Base-by-base conservation (phyloP, 2,113 vertebrate genomes). In the Carassius gibelio region DNA sequence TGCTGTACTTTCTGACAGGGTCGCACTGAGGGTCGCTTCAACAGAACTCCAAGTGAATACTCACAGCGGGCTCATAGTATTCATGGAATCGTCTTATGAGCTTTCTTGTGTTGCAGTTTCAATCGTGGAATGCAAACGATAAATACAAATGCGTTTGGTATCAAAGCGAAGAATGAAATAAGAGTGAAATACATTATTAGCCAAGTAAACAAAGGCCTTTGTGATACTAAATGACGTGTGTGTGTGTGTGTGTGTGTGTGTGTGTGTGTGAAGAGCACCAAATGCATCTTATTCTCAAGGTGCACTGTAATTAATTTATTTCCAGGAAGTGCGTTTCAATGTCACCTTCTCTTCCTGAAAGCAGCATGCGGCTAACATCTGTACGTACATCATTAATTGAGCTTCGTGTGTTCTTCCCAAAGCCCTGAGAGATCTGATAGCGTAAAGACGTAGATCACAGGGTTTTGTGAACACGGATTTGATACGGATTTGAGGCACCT, bases 381-480 rank as follows among this genome's bases (percentile, higher is more conserved):
- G 75, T 38, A 78, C 61, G 30, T 36, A 42, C 55, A 79, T 79
- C 34, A 84, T 87, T 90, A 86, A 89, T 85, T 87, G 87, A 75
- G 59, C 62, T 45, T 30, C 55, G 30, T 50, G 57, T 61, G 19
- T 61, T 61, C 15, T 17, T 17, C 21, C 52, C 38, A 50, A 30
- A 17, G 26, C 82, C 72, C 78, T 48, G 13, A 48, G 34, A 85
- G 87, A 88, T 88, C 86, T 82, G 90, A 91, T 89, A 81, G 55
- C 36, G 66, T n/a, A 34, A 87, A 84, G 84, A 52, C 69, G 85
- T 84, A 82, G 84, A 91, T 88, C 89, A 88, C 48, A 66, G 86
- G 36, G 48, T 87, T 88, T 83, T 83, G 82, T 82, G 87, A 83
- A 45, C 38, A 2, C 69, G 75, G 88, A 26, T 26, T 26, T 26